These are phyloP conservation scores for Calephelis virginiensis DNA, from an alignment of 1,140 invertebrate species.

Conservation along the genomic window DNA sequence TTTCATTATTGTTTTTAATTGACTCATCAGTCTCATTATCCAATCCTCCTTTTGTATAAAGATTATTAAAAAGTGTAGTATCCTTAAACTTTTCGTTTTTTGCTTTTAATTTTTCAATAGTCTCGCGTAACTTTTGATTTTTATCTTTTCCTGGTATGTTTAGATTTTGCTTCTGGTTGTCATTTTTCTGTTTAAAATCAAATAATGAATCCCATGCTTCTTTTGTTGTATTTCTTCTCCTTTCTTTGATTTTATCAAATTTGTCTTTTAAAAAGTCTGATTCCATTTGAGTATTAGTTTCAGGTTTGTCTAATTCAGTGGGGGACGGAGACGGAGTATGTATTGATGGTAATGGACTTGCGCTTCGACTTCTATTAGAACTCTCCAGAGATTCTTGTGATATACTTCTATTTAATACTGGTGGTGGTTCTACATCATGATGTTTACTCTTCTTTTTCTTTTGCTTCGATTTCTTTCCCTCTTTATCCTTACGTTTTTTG, in stretches of 20 bases:
- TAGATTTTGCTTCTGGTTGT: conserved; percentile 62
- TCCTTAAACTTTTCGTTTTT: conserved; percentile 80
- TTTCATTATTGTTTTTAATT: conserved; percentile 42
- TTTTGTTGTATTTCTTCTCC: conserved; percentile 78
- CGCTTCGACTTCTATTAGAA: conserved; percentile 69
- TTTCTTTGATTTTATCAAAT: conserved; percentile 83
- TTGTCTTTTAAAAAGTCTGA: conserved; percentile 78
- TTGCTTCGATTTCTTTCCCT: conserved; percentile 64
- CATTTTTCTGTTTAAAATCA: conserved; percentile 61
- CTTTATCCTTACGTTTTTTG: conserved; percentile 63
- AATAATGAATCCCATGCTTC: conserved; percentile 64
- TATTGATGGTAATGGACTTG: conserved; percentile 65
- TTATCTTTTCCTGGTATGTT: conserved; percentile 75
- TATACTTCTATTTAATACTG: conserved; percentile 40
- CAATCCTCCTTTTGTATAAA: conserved; percentile 44
- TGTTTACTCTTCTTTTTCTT: conserved; percentile 72
- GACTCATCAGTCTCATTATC: conserved; percentile 39
- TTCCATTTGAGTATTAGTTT: conserved; percentile 43
- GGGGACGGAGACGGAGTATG: conserved; percentile 64
- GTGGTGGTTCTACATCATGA: conserved; percentile 42
- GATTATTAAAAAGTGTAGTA: conserved; percentile 51
- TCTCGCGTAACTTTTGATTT: conserved; percentile 80
- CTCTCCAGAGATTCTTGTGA: conserved; percentile 65
- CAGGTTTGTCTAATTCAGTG: conserved; percentile 36
- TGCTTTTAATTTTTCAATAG: conserved; percentile 82